Conservation (phyloP, 1,140 invertebrate species). For the Akabosia matsudoensis region DNA sequence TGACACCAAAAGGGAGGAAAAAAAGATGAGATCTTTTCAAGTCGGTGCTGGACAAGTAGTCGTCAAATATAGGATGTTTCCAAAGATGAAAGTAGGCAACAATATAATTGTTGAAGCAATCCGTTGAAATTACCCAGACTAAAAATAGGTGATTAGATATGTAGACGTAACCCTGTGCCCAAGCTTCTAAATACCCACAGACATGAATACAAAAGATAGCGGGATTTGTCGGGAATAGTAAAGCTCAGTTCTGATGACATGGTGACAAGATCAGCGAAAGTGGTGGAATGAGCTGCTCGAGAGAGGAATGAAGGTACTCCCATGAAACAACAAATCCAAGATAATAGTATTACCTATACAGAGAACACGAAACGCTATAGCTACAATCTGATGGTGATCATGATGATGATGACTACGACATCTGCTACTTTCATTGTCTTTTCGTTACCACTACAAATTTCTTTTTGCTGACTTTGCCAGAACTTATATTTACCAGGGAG, state of each 20-base stretch:
- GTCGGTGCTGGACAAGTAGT: too few species aligned
- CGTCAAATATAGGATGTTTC: too few species aligned
- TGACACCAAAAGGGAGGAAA: background rate
- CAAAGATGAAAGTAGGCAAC: background rate
- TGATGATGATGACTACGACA: background rate
- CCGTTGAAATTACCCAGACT: background rate
- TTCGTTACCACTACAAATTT: background rate
- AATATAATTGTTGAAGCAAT: conserved; percentile 14
- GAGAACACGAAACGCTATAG: background rate
- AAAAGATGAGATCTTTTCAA: background rate
- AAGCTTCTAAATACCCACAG: background rate
- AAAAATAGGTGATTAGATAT: background rate
- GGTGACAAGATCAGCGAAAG: conserved; percentile 7
- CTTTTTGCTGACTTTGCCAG: background rate
- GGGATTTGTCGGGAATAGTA: background rate
- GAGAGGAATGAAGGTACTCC: background rate
- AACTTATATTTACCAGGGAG: too few species aligned
- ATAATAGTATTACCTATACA: background rate
- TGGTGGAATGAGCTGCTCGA: background rate
- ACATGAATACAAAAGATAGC: background rate
- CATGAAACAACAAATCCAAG: background rate
- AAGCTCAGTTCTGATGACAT: background rate
- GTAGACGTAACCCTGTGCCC: background rate
- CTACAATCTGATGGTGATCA: background rate
- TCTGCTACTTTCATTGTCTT: background rate